Conservation (phyloP, 2,797 vertebrate species). For the Thunnus albacares region DNA sequence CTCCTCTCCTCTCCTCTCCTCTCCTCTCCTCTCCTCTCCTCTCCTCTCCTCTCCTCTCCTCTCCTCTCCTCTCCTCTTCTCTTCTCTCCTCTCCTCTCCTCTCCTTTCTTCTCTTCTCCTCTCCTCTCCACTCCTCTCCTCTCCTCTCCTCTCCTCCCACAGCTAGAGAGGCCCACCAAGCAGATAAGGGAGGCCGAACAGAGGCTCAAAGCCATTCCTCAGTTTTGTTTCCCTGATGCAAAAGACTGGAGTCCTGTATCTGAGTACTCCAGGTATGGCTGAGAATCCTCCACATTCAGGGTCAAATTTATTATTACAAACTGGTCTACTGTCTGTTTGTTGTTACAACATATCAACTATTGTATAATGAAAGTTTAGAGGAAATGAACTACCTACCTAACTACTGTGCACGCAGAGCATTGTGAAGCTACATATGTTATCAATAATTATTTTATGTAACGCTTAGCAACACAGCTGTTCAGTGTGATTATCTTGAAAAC, state of each 20-base stretch:
- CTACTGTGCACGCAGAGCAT: not conserved
- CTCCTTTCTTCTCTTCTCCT: conserved; percentile 45
- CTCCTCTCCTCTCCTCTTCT: conserved; percentile 41
- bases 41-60: conserved; percentile 15
- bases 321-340: not conserved
- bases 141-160: conserved; percentile 58
- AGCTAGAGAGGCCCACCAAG: conserved; percentile 98
- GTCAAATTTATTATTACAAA: not conserved
- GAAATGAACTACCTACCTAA: not conserved
- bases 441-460: not conserved
- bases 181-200: conserved; percentile 98
- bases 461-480: not conserved
- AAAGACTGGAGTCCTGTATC: conserved; percentile 97
- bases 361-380: not conserved
- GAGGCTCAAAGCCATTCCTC: conserved; percentile 97
- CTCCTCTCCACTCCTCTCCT: not conserved
- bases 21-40: conserved; percentile 38
- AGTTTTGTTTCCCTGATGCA: conserved; percentile 99
- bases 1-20: conserved; percentile 14
- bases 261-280: conserved; percentile 93
- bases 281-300: not conserved
- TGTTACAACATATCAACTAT: not conserved
- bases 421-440: not conserved
- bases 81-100: not conserved
- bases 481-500: not conserved